Evolutionary conservation across 2,888 invertebrate genomes (phyloP).

Genomic region (Amphipyra tragopoginis): DNA sequence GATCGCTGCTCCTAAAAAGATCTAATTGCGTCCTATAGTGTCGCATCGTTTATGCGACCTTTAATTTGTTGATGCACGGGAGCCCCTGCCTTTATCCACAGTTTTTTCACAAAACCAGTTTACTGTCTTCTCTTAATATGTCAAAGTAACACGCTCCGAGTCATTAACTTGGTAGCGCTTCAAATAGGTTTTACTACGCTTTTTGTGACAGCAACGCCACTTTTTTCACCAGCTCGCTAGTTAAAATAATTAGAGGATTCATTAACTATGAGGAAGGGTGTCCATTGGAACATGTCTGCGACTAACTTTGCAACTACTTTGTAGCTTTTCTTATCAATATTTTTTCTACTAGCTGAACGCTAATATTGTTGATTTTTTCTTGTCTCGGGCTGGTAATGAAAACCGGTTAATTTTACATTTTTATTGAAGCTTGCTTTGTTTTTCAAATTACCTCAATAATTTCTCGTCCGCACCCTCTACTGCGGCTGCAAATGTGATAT

Average conservation of each 20-base stretch:
- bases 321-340: constrained; percentile 52
- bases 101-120: constrained; percentile 81
- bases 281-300: constrained; percentile 64
- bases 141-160: constrained; percentile 82
- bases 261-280: constrained; percentile 72
- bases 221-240: constrained; percentile 70
- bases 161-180: constrained; percentile 79
- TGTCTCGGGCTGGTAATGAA: constrained; percentile 59
- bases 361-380: constrained; percentile 61
- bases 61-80: constrained; percentile 78
- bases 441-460: constrained; percentile 71
- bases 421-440: constrained; percentile 72
- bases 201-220: constrained; percentile 65
- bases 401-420: constrained; percentile 72
- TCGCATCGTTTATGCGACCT: constrained; percentile 76
- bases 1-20: constrained; percentile 67
- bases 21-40: constrained; percentile 75
- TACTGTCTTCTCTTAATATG: constrained; percentile 83
- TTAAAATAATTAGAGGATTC: constrained; percentile 81
- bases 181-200: constrained; percentile 70
- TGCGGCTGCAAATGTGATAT: constrained; percentile 47
- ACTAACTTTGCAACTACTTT: constrained; percentile 48
- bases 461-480: constrained; percentile 64
- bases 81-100: constrained; percentile 64
- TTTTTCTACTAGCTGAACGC: constrained; percentile 58